Evolutionary conservation across 2,797 vertebrate genomes (phyloP).

Genomic region (Chaetophractus vellerosus): DNA sequence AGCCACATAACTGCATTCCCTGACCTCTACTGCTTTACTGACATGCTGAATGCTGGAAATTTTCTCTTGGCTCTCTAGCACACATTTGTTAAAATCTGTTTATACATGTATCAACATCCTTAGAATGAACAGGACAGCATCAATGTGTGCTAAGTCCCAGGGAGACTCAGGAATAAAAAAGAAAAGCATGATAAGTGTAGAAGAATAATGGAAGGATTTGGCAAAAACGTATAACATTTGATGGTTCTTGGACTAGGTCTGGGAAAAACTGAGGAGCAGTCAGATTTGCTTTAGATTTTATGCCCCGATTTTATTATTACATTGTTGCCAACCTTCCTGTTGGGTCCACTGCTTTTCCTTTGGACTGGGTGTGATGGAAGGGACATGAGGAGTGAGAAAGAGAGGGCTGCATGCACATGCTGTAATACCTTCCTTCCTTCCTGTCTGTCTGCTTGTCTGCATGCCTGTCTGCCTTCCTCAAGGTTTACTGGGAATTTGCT

Average conservation of each 20-base stretch:
- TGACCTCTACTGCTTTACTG: neutral
- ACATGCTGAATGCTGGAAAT: neutral
- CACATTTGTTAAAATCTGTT: neutral
- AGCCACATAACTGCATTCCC: neutral
- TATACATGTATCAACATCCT: neutral
- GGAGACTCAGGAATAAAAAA: too few relatives aligned
- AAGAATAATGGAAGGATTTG: neutral
- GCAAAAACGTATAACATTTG: neutral
- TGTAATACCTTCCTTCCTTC: neutral
- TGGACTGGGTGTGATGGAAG: neutral
- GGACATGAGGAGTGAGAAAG: neutral
- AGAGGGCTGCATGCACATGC: fast-evolving
- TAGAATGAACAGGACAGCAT: neutral
- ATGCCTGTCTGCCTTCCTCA: neutral
- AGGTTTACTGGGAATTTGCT: neutral
- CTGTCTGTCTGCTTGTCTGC: neutral
- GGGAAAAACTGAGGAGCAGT: neutral
- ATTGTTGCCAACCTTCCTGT: neutral
- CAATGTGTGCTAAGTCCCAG: neutral
- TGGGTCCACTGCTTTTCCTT: neutral
- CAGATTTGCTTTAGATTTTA: neutral
- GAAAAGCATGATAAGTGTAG: neutral
- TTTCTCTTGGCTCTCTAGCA: neutral
- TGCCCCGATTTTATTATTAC: neutral
- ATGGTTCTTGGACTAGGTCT: neutral